Conservation (phyloP, 2,888 invertebrate species). For the Pterostichus niger region DNA sequence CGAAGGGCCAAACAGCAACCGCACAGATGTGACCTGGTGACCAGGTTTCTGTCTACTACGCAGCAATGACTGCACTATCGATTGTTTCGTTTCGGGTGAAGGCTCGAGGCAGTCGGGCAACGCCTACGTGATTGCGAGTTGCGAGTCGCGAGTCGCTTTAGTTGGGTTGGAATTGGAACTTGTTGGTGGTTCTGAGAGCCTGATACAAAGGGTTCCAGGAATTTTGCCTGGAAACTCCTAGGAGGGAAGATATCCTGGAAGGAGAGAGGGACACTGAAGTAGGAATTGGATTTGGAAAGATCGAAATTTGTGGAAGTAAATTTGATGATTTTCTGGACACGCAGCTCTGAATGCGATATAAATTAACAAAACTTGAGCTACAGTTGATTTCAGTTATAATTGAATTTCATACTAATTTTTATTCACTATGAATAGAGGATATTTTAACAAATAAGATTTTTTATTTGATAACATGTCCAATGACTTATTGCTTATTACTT, state of each 20-base stretch:
- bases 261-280: not conserved
- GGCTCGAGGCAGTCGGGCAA: conserved; percentile 2
- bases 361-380: no score
- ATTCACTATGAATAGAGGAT: no score
- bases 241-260: not conserved
- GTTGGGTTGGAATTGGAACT: not conserved
- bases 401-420: no score
- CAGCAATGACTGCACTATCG: conserved; percentile 33
- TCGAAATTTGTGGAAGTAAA: not conserved
- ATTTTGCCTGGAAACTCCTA: conserved; percentile 14
- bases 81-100: conserved; percentile 32
- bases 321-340: not conserved
- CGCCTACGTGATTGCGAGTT: conserved; percentile 17
- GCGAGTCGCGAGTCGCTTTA: not conserved
- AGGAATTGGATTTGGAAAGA: not conserved
- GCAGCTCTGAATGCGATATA: no score
- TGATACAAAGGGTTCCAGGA: conserved; percentile 24
- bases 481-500: no score
- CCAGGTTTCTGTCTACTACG: conserved; percentile 19
- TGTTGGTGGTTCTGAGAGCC: conserved; percentile 1
- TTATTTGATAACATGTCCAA: no score
- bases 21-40: conserved; percentile 48
- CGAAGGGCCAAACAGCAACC: no score
- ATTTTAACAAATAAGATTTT: no score
- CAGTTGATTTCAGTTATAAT: no score